phyloP scores from a whole-genome alignment of 2,797 vertebrate genomes.

The Notolabrus celidotus region DNA sequence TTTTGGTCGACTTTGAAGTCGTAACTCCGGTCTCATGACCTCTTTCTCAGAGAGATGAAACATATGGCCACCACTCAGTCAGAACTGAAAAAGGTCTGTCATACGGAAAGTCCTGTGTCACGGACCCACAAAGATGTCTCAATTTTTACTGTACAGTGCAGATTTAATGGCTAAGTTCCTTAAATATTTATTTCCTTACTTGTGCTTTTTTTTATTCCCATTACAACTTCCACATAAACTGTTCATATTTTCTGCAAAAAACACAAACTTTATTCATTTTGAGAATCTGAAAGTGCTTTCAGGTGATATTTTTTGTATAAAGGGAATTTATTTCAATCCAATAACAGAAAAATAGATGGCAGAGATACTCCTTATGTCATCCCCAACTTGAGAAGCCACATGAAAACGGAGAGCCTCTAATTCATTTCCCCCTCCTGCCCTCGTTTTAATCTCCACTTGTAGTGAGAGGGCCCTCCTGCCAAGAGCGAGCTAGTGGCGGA shows the following conservation, averaged over 20 bases:
- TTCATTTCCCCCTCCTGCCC: slow-evolving; percentile 50
- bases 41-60: slow-evolving; percentile 70
- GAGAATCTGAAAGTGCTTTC: too few relatives aligned
- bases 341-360: slow-evolving; percentile 42
- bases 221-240: too few relatives aligned
- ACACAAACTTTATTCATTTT: background rate
- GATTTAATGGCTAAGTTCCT: background rate
- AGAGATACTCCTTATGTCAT: slow-evolving; percentile 43
- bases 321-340: slow-evolving; percentile 17
- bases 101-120: slow-evolving; percentile 17
- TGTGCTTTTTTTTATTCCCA: background rate
- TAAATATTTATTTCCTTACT: slow-evolving; percentile 4
- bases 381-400: slow-evolving; percentile 52
- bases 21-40: slow-evolving; percentile 82
- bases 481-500: slow-evolving; percentile 63
- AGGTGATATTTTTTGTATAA: background rate
- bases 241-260: too few relatives aligned
- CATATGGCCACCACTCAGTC: slow-evolving; percentile 70
- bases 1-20: slow-evolving; percentile 82
- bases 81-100: slow-evolving; percentile 56
- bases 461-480: slow-evolving; percentile 65
- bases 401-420: slow-evolving; percentile 59
- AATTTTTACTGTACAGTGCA: slow-evolving; percentile 13
- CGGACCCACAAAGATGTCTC: slow-evolving; percentile 5
- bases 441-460: slow-evolving; percentile 72